Evolutionary conservation across 2,888 invertebrate species (phyloP), one percentile per base, ranked within the genome.

Genomic region (Eristalis tenax): DNA sequence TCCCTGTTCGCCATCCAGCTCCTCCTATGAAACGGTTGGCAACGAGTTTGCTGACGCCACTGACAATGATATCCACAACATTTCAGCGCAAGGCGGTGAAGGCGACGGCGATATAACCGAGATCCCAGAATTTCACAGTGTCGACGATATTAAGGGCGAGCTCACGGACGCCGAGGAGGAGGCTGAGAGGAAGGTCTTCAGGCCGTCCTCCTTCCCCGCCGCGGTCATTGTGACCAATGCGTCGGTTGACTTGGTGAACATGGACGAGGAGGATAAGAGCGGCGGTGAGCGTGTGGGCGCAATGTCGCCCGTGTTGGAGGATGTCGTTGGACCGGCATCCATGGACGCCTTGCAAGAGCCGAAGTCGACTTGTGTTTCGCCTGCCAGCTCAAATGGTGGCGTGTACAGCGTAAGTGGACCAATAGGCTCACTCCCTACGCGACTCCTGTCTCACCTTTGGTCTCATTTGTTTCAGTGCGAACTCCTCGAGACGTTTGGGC

Each of bases 341-440:
- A 88, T 93, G 82, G 91, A 93, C 89, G 91, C 91, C 8, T 89
- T 93, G 28, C 92, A 92, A 63, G 92, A 93, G 82, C 93, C 93
- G 1, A 93, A 95, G 59, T 96, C 96, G 0, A 94, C 95, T 43
- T 97, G 97, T 90, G 96, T 96, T 5, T 97, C 97, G 0, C 97
- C 98, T 0, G 97, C 97, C 13, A 97, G 97, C 90, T 97, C 97
- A n/a, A 97, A 97, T 91, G 98, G 98, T 0, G 98, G 98, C 1
- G 96, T 97, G 43, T 98, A 97, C 91, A 96, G 96, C 90, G 97
- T 97, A 93, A 95, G 95, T 94, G 26, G 4, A n/a, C 26, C 8
- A 26, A 10, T 0, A 50, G 50, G 50, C n/a, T 3, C 0, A 1
- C n/a, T 4, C n/a, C 6, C 6, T 50, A 18, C 6, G n/a, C 5